phyloP scores from a whole-genome alignment of 2,888 invertebrate species.

The Cantharis rufa region DNA sequence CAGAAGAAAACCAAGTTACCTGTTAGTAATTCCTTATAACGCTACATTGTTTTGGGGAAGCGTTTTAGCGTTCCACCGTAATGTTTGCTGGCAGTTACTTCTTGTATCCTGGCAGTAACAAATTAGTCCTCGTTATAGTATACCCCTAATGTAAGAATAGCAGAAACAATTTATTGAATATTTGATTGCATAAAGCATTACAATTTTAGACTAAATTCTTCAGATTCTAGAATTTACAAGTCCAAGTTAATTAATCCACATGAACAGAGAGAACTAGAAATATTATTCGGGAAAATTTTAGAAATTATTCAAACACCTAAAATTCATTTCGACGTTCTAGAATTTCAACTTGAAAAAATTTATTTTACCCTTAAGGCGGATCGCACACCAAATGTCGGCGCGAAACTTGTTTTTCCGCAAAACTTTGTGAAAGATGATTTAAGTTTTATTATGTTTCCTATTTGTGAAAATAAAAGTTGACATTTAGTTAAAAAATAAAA shows the following conservation, averaged over 20 bases:
- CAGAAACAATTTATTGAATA: background rate
- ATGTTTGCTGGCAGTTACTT: slow-evolving; percentile 21
- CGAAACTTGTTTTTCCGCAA: too few relatives aligned
- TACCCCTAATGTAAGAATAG: slow-evolving; percentile 13
- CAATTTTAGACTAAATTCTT: background rate
- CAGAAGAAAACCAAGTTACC: slow-evolving; percentile 19
- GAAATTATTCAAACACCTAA: background rate
- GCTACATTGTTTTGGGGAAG: slow-evolving; percentile 14
- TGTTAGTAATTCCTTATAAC: slow-evolving; percentile 15
- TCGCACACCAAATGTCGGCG: background rate
- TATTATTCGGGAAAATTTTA: background rate
- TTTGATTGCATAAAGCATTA: background rate
- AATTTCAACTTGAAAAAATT: background rate
- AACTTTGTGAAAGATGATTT: background rate
- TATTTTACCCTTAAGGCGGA: background rate
- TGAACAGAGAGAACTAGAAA: background rate
- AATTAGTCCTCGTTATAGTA: slow-evolving; percentile 16
- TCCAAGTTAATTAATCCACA: background rate
- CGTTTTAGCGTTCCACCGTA: slow-evolving; percentile 9
- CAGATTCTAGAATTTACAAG: background rate
- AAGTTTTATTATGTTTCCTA: background rate
- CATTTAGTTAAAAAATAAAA: background rate
- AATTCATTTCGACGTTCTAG: background rate
- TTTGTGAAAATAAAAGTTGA: background rate
- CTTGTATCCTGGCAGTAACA: slow-evolving; percentile 20